Conservation (phyloP, 2,888 invertebrate genomes). For the Drosophila peninsularis region DNA sequence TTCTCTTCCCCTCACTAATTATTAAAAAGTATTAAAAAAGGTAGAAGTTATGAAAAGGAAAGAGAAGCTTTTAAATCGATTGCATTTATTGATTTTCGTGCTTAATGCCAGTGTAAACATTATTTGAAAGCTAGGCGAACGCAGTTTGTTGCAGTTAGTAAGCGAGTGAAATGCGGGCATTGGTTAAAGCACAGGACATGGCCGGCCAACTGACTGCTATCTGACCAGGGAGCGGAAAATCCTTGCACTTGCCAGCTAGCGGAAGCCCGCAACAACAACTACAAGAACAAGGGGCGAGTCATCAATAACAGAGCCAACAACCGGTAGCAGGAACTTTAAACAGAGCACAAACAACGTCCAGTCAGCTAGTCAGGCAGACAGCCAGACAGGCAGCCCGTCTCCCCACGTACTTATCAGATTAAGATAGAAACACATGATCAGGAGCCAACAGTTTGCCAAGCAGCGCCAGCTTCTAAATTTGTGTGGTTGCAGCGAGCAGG, state of each 20-base stretch:
- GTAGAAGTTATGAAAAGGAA: background rate
- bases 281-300: constrained; percentile 35
- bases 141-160: constrained; percentile 55
- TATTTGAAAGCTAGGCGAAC: constrained; percentile 38
- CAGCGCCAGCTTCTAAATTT: constrained; percentile 52
- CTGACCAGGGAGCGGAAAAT: constrained; percentile 57
- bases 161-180: constrained; percentile 15
- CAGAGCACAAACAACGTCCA: constrained; percentile 48
- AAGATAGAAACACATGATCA: constrained; percentile 73
- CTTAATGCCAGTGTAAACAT: constrained; percentile 45
- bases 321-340: constrained; percentile 54
- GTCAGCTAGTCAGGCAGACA: constrained; percentile 8
- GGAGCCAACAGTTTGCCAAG: constrained; percentile 15
- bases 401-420: constrained; percentile 69
- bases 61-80: constrained; percentile 57
- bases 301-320: constrained; percentile 64
- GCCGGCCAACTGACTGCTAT: constrained; percentile 40
- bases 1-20: background rate
- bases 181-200: constrained; percentile 50
- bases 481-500: constrained; percentile 31
- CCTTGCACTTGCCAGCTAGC: constrained; percentile 53
- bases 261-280: constrained; percentile 47
- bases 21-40: constrained; percentile 10
- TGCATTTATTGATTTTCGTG: constrained; percentile 54
- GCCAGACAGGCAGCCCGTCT: constrained; percentile 8